Conservation (phyloP, 2,113 vertebrate species). For the Scolopax mira region DNA sequence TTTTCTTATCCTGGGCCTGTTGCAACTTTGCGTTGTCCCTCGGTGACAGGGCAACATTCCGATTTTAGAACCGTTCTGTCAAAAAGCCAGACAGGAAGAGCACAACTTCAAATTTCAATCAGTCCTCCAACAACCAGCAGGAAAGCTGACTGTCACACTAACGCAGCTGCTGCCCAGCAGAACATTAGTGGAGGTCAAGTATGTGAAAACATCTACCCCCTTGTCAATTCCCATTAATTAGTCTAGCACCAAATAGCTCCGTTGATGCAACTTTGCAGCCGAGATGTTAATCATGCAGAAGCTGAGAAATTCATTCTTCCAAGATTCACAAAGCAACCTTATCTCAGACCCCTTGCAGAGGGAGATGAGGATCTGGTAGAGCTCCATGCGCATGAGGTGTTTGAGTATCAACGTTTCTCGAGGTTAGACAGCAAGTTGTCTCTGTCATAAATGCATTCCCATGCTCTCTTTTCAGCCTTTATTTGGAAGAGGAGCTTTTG, state of each 20-base stretch:
- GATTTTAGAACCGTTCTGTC: neutral
- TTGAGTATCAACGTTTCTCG: rapidly evolving
- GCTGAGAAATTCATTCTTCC: neutral
- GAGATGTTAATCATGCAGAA: neutral
- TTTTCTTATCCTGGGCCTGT: neutral
- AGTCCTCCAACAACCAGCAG: neutral
- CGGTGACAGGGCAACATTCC: neutral
- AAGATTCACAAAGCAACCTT: neutral
- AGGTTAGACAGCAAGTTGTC: neutral
- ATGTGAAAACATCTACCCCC: neutral
- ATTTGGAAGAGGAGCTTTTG: neutral
- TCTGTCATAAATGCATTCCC: neutral
- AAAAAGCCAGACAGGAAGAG: neutral
- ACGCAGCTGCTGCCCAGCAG: neutral
- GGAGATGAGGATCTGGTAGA: neutral
- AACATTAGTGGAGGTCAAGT: neutral
- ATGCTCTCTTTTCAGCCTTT: neutral
- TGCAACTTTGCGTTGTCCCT: neutral
- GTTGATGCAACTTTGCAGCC: neutral
- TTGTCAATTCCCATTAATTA: neutral
- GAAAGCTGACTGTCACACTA: neutral
- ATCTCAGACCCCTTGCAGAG: neutral
- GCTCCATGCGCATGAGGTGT: neutral
- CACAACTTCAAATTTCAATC: slow-evolving; percentile 4
- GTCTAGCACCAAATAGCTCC: neutral